A percentile compares a stretch with the other conserved stretches of the same genome.
Conservation (phyloP, 92 coral and sea anemone genomes). For the Muricea muricata region DNA sequence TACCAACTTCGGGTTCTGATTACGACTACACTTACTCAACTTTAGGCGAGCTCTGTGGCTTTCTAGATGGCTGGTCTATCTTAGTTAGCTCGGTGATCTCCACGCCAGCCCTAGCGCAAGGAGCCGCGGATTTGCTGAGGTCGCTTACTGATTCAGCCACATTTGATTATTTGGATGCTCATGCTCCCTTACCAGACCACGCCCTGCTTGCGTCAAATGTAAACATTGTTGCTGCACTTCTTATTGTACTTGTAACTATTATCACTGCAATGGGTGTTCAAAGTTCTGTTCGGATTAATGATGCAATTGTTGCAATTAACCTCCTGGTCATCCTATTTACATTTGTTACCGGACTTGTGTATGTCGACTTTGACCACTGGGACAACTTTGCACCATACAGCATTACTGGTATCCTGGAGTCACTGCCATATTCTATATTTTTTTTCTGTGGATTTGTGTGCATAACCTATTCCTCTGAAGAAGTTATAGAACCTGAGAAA, state of each 20-base stretch:
- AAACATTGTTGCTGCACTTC: not conserved
- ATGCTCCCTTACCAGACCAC: slow-evolving; percentile 4
- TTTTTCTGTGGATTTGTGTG: slow-evolving; percentile 20
- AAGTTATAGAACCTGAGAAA: slow-evolving; percentile 8
- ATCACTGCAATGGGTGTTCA: slow-evolving; percentile 35
- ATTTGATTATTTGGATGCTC: slow-evolving; percentile 14
- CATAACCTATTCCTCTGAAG: slow-evolving; percentile 29
- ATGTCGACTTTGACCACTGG: slow-evolving; percentile 31
- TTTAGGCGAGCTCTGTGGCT: slow-evolving; percentile 33
- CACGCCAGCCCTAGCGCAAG: slow-evolving; percentile 25
- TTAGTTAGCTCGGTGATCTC: slow-evolving; percentile 19
- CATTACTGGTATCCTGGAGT: slow-evolving; percentile 12
- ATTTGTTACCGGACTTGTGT: not conserved
- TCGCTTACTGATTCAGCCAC: slow-evolving; percentile 20
- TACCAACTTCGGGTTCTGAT: slow-evolving; percentile 30
- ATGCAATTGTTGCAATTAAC: slow-evolving; percentile 9
- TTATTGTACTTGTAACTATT: slow-evolving; percentile 11
- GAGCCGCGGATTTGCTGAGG: slow-evolving; percentile 29
- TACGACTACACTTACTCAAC: slow-evolving; percentile 22
- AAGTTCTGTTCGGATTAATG: slow-evolving; percentile 21
- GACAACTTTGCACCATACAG: slow-evolving; percentile 35
- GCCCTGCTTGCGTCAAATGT: slow-evolving; percentile 23
- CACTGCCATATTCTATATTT: slow-evolving; percentile 24
- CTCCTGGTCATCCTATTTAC: slow-evolving; percentile 15
- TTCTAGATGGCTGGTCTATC: slow-evolving; percentile 23